Evolutionary conservation across 2,888 invertebrate species (phyloP), one percentile per base, ranked within the genome.

Genomic region (Nudaria mundana): DNA sequence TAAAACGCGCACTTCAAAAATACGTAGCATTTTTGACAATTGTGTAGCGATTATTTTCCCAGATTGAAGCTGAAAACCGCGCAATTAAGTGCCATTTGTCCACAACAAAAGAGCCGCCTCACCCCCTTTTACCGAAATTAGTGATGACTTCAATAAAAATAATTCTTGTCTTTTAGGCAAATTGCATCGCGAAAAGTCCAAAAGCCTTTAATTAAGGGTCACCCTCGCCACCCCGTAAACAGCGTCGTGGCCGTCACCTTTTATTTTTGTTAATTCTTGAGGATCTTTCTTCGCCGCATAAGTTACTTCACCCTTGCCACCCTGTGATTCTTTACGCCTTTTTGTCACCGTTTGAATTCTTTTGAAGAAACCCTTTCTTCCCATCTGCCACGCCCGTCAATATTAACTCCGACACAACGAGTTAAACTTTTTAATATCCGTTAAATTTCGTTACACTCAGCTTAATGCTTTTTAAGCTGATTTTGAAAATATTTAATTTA

Each of bases 81-180:
- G 75, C 86, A 86, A 88, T 88, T 86, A 85, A 69, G 63, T 70
- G 66, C 81, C 84, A 86, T 88, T 88, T 76, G 81, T 76, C 76
- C 78, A 75, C 72, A 84, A 88, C 87, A 88, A 88, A 81, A 67
- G 82, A 62, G 52, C 66, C 58, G 57, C 68, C 63, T 39, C 31
- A 53, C 63, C 66, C 74, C 71, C 71, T 71, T 76, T 77, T 74
- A 67, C 59, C 63, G 72, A 87, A 88, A 88, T 88, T 88, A 88
- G 87, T 87, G 88, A 88, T 88, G 88, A 86, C 88, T 88, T 87
- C 88, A 88, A 88, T 88, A 88, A 88, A 88, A 88, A 88, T 88
- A 88, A 88, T 88, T 88, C 88, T 85, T 86, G 87, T 88, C 88
- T 87, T 88, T 87, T 86, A 87, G 66, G 81, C 86, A 88, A 88